Base-by-base conservation (phyloP, 2,797 vertebrate species). In the Malacoctenus gilli region DNA sequence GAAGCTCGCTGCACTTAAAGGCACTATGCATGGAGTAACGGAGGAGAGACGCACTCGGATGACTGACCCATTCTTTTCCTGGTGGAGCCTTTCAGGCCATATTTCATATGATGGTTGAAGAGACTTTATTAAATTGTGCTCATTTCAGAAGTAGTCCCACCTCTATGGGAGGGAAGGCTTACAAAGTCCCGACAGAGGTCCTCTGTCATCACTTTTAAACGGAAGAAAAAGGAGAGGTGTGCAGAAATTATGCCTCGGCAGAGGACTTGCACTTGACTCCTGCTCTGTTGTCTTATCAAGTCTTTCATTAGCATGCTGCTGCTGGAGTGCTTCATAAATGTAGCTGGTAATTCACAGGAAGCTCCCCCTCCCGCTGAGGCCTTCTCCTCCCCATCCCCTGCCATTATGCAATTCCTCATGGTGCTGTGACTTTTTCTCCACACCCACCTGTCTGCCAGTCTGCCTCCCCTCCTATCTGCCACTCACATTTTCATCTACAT, bases 281-380 rank as follows among this genome's bases (percentile, higher is more conserved):
- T 42, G 63, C 82, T 75, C 72, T 68, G 68, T 69, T 78, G 64
- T 83, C 78, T 82, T 66, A 84, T 83, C 70, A 70, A 79, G 72
- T 48, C 62, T 78, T 84, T 88, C 80, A 86, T 91, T 89, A 87
- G 80, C 77, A 87, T 87, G 73, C 80, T 56, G 63, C 56, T 62
- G 41, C 59, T 31, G 54, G 65, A 69, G 71, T 38, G 22, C 74
- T 78, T 86, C 59, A 77, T 76, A 86, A 86, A 85, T 68, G 60
- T 72, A 80, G 72, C 76, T 59, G 50, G 61, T 86, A 84, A 85
- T 86, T 87, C 79, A 61, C 60, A 72, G 53, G 62, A 72, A 75
- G 67, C 59, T 19, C 40, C 71, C 65, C 73, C 77, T 56, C 83
- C 87, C 25, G 46, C 86, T 68, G 87, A 78, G 83, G 37, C 74